Evolutionary conservation across 2,797 vertebrate species (phyloP).

Genomic region (Rhinichthys osculus): DNA sequence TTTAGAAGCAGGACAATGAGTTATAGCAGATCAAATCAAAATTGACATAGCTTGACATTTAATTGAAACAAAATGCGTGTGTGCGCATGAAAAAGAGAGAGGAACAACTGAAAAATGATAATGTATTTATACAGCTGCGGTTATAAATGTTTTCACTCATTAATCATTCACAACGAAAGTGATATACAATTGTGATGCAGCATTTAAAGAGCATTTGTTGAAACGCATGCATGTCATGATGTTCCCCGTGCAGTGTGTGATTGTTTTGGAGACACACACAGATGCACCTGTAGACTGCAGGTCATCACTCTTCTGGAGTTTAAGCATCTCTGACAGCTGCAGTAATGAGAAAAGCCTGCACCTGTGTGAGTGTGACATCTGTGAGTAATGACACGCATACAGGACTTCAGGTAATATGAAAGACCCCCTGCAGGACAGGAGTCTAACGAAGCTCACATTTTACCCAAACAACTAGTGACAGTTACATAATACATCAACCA

Average conservation of each 20-base stretch:
- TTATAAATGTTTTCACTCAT: neutral
- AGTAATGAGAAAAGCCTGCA: conserved; percentile 35
- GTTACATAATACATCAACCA: conserved; percentile 8
- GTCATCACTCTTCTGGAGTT: conserved; percentile 23
- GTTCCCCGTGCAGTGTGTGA: neutral
- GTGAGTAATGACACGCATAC: conserved; percentile 12
- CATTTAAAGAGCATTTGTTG: neutral
- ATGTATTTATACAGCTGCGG: neutral
- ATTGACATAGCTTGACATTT: conserved; percentile 17
- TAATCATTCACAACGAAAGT: neutral
- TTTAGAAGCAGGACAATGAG: neutral
- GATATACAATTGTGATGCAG: neutral
- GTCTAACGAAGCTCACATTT: conserved; percentile 9
- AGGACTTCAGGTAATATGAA: conserved; percentile 13
- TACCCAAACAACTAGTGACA: conserved; percentile 19
- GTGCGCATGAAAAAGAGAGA: neutral
- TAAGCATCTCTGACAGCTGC: conserved; percentile 41
- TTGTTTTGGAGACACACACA: neutral
- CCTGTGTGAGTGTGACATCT: conserved; percentile 18
- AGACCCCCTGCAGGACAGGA: conserved; percentile 1
- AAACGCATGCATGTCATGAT: neutral
- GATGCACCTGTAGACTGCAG: neutral
- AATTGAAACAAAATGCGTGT: neutral
- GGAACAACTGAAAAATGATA: neutral
- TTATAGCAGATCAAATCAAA: neutral